Conservation (phyloP, 2,113 vertebrate species). For the Anolis sagrei region DNA sequence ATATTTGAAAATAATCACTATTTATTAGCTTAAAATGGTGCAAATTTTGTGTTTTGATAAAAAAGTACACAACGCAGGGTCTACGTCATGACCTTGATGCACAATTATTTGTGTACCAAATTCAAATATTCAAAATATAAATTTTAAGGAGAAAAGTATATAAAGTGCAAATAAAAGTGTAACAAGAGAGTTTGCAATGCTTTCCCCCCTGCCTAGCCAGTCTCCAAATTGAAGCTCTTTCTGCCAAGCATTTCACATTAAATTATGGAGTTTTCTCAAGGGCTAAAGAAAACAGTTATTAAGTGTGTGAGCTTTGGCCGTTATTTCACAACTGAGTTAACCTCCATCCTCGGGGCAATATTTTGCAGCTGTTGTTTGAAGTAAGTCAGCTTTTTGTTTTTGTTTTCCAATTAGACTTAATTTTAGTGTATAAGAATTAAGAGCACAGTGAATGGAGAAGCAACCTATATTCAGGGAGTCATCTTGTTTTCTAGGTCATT, state of each 20-base stretch:
- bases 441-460: conserved; percentile 31
- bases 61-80: neutral
- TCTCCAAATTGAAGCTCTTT: conserved; percentile 46
- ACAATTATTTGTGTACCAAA: conserved; percentile 1
- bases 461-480: conserved; percentile 24
- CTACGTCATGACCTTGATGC: neutral
- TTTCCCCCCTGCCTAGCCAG: conserved; percentile 31
- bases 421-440: conserved; percentile 47
- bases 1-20: neutral
- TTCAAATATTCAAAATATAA: conserved; percentile 43
- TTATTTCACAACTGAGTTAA: conserved; percentile 64
- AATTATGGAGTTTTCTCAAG: conserved; percentile 47
- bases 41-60: neutral
- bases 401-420: conserved; percentile 58
- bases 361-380: conserved; percentile 63
- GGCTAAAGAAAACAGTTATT: conserved; percentile 58
- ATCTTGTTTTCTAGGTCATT: conserved; percentile 45
- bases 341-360: conserved; percentile 56
- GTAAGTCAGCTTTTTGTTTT: conserved; percentile 49
- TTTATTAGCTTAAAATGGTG: neutral
- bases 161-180: conserved; percentile 57
- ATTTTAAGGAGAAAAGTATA: conserved; percentile 48
- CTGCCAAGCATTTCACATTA: conserved; percentile 53
- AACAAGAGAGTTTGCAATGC: conserved; percentile 51
- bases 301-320: conserved; percentile 45